phyloP scores from a whole-genome alignment of 2,888 invertebrate genomes.

The Harmothoe impar region DNA sequence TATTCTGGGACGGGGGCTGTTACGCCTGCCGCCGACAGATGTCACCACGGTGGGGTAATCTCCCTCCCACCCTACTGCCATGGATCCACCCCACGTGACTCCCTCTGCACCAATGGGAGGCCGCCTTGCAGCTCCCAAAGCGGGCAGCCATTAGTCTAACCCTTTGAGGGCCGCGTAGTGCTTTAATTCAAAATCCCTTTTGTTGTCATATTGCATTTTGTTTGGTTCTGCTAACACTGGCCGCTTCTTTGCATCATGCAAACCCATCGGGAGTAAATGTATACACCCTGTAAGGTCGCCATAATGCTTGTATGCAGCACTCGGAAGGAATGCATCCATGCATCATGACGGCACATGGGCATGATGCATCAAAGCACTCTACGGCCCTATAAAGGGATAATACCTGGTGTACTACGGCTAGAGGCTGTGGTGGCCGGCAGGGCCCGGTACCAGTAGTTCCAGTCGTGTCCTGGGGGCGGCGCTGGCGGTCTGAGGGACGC shows the following conservation, averaged over 20 bases:
- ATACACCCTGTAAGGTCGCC: too few relatives aligned
- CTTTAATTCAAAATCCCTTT: too few relatives aligned
- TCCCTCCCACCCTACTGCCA: not conserved
- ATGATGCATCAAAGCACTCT: too few relatives aligned
- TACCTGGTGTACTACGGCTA: not conserved
- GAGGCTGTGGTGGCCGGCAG: not conserved
- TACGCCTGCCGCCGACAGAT: not conserved
- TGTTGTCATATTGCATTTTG: too few relatives aligned
- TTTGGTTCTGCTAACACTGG: too few relatives aligned
- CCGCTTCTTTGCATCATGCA: too few relatives aligned
- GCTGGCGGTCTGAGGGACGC: not conserved
- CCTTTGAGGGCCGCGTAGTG: too few relatives aligned
- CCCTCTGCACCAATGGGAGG: not conserved
- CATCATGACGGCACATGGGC: too few relatives aligned
- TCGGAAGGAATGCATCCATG: too few relatives aligned
- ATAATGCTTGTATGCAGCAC: too few relatives aligned
- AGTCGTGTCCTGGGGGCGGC: not conserved
- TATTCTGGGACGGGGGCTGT: not conserved
- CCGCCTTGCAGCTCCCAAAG: not conserved
- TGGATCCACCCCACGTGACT: conserved; percentile 13
- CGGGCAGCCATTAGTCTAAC: conserved; percentile 3
- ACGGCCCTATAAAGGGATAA: too few relatives aligned
- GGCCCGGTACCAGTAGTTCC: not conserved
- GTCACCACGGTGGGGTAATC: not conserved
- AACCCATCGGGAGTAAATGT: too few relatives aligned